A percentile compares a stretch with the other conserved stretches of the same genome.
Evolutionary conservation across 2,113 vertebrate genomes (phyloP).

Genomic region (Anoura caudifer): DNA sequence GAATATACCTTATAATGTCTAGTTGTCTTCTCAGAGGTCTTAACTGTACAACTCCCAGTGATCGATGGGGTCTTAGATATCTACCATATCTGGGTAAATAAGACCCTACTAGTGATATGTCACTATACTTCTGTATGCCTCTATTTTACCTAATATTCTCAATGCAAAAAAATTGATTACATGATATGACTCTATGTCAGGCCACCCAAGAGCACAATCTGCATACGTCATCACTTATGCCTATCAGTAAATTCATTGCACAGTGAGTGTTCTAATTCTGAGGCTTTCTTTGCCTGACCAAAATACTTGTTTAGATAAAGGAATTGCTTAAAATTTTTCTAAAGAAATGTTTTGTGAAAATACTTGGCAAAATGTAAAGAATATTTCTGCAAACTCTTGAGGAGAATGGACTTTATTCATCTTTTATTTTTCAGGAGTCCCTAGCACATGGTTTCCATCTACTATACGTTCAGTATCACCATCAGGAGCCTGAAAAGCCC

Average conservation of each 20-base stretch:
- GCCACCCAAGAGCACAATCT: neutral
- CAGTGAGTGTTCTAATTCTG: neutral
- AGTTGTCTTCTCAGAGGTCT: neutral
- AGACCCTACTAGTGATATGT: neutral
- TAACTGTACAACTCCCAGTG: neutral
- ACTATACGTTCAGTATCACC: neutral
- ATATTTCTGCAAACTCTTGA: neutral
- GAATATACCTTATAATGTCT: neutral
- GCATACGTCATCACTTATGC: neutral
- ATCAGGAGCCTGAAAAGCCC: neutral
- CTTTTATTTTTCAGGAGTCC: neutral
- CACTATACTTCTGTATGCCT: neutral
- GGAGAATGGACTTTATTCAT: neutral
- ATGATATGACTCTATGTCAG: neutral
- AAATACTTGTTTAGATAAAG: neutral
- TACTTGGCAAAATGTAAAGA: neutral
- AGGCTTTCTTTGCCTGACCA: neutral
- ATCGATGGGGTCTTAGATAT: neutral
- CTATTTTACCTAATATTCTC: neutral
- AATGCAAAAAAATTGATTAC: neutral
- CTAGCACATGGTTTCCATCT: neutral
- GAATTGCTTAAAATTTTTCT: neutral
- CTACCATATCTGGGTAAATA: neutral
- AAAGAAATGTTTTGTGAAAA: neutral
- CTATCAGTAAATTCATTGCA: neutral